Evolutionary conservation across 2,888 invertebrate genomes (phyloP).

Genomic region (Nomada hirtipes): DNA sequence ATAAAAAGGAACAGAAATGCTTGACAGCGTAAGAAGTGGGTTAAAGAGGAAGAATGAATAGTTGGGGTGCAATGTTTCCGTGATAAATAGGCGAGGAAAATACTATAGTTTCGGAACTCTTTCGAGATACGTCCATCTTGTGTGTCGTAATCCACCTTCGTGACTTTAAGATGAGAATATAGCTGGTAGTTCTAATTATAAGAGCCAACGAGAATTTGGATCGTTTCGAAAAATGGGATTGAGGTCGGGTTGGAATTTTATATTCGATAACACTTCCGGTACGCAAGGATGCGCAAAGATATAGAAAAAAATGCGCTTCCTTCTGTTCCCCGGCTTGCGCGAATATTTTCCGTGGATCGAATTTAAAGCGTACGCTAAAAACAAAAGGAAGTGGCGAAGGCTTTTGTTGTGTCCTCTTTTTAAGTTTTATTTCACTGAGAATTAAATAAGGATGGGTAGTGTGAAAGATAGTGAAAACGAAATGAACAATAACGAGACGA

Average conservation of each 20-base stretch:
- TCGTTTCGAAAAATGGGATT: slow-evolving; percentile 53
- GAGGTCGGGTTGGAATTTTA: slow-evolving; percentile 20
- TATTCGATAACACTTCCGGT: slow-evolving; percentile 36
- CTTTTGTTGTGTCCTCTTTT: background rate
- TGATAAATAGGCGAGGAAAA: slow-evolving; percentile 10
- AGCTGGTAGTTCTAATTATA: slow-evolving; percentile 65
- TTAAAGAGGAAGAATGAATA: background rate
- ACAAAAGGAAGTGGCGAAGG: background rate
- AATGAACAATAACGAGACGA: slow-evolving; percentile 54
- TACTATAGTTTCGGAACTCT: slow-evolving; percentile 47
- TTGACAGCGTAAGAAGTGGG: slow-evolving; percentile 20
- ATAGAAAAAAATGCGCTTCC: background rate
- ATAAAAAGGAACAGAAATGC: background rate
- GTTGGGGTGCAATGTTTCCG: slow-evolving; percentile 42
- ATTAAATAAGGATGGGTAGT: background rate
- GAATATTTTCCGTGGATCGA: slow-evolving; percentile 16
- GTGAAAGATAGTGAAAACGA: background rate
- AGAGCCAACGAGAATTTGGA: slow-evolving; percentile 58
- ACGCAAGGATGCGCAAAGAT: background rate
- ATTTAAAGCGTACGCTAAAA: background rate
- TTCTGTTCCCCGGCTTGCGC: slow-evolving; percentile 11
- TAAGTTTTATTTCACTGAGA: background rate
- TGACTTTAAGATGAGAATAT: slow-evolving; percentile 54
- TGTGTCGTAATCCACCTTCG: slow-evolving; percentile 61
- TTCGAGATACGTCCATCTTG: slow-evolving; percentile 58